phyloP scores from a whole-genome alignment of 2,797 vertebrate species.

The Sebastolobus altivelis region DNA sequence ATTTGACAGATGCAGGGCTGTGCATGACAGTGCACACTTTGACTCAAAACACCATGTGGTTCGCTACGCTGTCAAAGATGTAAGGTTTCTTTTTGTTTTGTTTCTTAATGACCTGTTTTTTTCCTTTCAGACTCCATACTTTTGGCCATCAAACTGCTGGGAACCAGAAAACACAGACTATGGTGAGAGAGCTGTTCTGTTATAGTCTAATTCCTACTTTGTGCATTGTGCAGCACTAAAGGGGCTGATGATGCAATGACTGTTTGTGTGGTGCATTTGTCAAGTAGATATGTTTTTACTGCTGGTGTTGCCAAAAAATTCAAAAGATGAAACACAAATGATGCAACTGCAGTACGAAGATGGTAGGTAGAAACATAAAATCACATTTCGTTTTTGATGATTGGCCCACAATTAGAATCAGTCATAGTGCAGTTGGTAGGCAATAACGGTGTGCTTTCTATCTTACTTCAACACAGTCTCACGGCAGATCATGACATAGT shows the following conservation, averaged over 20 bases:
- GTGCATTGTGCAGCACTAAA: not conserved
- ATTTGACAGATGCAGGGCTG: slow-evolving; percentile 53
- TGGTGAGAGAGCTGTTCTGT: slow-evolving; percentile 83
- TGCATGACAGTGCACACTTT: slow-evolving; percentile 35
- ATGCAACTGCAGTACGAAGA: slow-evolving; percentile 6
- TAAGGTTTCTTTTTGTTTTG: slow-evolving; percentile 26
- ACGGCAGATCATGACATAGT: too few species aligned
- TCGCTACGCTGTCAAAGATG: slow-evolving; percentile 2
- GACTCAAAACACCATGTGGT: slow-evolving; percentile 31
- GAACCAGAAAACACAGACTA: slow-evolving; percentile 97
- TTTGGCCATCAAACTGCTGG: slow-evolving; percentile 97
- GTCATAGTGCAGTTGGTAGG: not conserved
- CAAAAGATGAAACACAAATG: slow-evolving; percentile 16
- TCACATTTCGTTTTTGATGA: slow-evolving; percentile 21
- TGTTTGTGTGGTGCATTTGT: slow-evolving; percentile 17
- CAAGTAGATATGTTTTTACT: slow-evolving; percentile 5
- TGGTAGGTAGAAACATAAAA: not conserved
- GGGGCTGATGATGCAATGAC: slow-evolving; percentile 13
- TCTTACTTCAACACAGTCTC: not conserved
- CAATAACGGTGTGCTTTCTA: slow-evolving; percentile 2
- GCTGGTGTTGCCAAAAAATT: slow-evolving; percentile 7
- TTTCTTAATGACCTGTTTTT: slow-evolving; percentile 47
- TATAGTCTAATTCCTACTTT: not conserved
- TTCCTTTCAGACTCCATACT: slow-evolving; percentile 91
- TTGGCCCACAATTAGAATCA: slow-evolving; percentile 14